Evolutionary conservation across 2,888 invertebrate genomes (phyloP).

Genomic region (Polymixis flavicincta): DNA sequence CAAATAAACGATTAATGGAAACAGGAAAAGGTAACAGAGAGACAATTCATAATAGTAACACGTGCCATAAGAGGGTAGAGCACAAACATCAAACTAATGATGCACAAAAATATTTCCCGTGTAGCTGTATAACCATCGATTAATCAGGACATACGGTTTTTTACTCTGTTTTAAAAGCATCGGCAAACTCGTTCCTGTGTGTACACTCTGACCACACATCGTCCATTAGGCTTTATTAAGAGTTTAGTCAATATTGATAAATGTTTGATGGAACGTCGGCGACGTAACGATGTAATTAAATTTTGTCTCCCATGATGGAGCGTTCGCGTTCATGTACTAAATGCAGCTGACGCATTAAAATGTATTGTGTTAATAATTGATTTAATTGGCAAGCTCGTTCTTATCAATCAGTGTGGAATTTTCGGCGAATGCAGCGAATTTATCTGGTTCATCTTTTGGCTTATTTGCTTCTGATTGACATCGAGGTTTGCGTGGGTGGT

Average conservation of each 20-base stretch:
- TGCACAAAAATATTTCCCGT: conserved; percentile 89
- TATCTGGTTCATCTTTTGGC: conserved; percentile 26
- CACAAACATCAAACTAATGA: conserved; percentile 83
- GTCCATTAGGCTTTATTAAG: conserved; percentile 87
- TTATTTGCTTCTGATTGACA: conserved; percentile 21
- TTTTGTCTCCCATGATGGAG: conserved; percentile 75
- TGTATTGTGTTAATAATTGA: conserved; percentile 71
- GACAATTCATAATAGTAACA: conserved; percentile 67
- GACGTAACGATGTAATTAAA: conserved; percentile 82
- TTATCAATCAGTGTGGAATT: conserved; percentile 49
- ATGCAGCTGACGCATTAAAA: conserved; percentile 56
- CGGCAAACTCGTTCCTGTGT: conserved; percentile 73
- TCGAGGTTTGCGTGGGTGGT: background rate
- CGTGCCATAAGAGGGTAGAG: conserved; percentile 70
- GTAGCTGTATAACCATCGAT: conserved; percentile 86
- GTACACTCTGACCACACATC: conserved; percentile 72
- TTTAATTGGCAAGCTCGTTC: conserved; percentile 68
- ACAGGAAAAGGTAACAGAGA: conserved; percentile 57
- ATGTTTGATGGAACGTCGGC: conserved; percentile 77
- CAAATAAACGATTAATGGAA: conserved; percentile 61
- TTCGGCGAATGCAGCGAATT: conserved; percentile 31
- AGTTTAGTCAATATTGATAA: conserved; percentile 87
- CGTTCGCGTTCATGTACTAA: conserved; percentile 67
- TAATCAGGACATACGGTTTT: conserved; percentile 84
- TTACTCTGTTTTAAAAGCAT: conserved; percentile 80